These are phyloP conservation scores for Clostera curtula DNA, from an alignment of 2,888 invertebrate species.

Conservation along the genomic window DNA sequence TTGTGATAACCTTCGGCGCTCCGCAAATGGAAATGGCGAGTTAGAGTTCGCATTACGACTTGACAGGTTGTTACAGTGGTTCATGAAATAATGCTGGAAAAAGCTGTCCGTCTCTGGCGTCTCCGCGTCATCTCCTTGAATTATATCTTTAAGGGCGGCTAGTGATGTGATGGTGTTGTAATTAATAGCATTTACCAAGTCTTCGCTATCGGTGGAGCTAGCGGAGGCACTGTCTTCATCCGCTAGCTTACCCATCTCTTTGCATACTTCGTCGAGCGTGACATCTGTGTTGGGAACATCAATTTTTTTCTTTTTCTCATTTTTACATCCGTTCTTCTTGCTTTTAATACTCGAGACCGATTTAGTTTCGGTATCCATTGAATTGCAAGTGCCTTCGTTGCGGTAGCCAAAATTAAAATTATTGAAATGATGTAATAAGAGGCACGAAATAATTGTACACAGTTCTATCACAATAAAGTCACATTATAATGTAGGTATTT, in stretches of 20 bases:
- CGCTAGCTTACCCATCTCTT: constrained; percentile 30
- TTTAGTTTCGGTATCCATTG: constrained; percentile 59
- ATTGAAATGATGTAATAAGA: constrained; percentile 28
- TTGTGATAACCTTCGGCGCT: constrained; percentile 83
- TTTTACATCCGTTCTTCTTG: constrained; percentile 47
- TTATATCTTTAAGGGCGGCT: constrained; percentile 80
- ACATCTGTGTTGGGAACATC: constrained; percentile 26
- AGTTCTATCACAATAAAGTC: constrained; percentile 46
- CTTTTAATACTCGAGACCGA: constrained; percentile 34
- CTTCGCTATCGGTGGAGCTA: constrained; percentile 78
- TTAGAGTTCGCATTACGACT: constrained; percentile 66
- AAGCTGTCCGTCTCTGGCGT: constrained; percentile 76
- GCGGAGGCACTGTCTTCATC: constrained; percentile 39
- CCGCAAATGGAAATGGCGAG: constrained; percentile 69
- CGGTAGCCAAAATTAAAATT: constrained; percentile 26
- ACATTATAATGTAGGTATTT: constrained; percentile 47
- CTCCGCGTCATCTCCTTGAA: constrained; percentile 75
- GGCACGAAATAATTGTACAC: constrained; percentile 29
- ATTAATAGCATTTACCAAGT: constrained; percentile 79
- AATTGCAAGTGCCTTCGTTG: constrained; percentile 43
- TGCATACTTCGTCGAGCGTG: constrained; percentile 30
- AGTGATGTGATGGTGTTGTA: constrained; percentile 81
- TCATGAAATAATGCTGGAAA: constrained; percentile 83
- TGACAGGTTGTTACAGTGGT: constrained; percentile 81
- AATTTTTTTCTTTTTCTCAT: constrained; percentile 62